Conservation (phyloP, 2,888 invertebrate species). For the Eustalomyia histrio region DNA sequence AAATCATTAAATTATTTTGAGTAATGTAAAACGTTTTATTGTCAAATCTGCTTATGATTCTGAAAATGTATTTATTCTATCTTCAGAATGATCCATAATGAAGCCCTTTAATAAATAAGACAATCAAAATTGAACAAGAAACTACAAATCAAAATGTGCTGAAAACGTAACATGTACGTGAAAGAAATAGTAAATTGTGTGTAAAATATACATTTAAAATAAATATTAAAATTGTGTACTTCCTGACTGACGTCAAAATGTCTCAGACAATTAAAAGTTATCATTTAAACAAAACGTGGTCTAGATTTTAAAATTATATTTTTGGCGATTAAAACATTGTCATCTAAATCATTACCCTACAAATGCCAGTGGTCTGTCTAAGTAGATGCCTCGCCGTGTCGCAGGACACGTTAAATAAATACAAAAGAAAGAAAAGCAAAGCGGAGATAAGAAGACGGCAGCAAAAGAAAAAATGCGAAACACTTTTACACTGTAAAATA, state of each 20-base stretch:
- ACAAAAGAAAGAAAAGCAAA: too few relatives aligned
- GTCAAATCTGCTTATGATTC: constrained; percentile 6
- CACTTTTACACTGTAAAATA: too few relatives aligned
- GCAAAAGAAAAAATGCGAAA: too few relatives aligned
- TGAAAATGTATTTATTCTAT: background rate
- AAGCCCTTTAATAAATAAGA: constrained; percentile 29
- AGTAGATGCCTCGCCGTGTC: too few relatives aligned
- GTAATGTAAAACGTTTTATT: background rate
- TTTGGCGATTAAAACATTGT: background rate
- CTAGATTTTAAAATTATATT: background rate
- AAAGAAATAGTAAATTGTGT: background rate
- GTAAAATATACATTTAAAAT: background rate
- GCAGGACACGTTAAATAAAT: too few relatives aligned
- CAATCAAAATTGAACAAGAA: background rate
- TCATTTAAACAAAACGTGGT: background rate
- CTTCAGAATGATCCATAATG: background rate
- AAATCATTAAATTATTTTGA: background rate
- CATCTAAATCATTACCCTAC: too few relatives aligned
- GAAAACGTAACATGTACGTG: constrained; percentile 28
- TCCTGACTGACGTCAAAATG: constrained; percentile 32
- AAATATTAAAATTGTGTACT: constrained; percentile 5
- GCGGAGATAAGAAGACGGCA: too few relatives aligned
- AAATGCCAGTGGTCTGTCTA: too few relatives aligned
- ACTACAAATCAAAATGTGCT: constrained; percentile 10
- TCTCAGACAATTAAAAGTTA: background rate